phyloP scores from a whole-genome alignment of 2,888 invertebrate species.

The Folsomia manolachei region DNA sequence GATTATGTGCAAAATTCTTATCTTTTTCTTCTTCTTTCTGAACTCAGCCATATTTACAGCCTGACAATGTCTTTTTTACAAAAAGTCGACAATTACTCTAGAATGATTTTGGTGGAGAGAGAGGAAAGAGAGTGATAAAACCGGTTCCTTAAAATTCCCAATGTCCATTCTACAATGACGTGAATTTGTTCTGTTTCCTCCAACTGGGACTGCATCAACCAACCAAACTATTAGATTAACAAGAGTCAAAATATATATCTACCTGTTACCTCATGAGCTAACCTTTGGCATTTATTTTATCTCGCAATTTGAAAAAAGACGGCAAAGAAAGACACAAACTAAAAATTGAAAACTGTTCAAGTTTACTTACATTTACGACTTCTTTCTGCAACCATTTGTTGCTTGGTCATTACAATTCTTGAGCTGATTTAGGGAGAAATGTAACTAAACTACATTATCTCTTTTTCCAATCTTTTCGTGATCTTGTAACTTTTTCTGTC shows the following conservation, averaged over 20 bases:
- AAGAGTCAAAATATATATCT: slow-evolving; percentile 9
- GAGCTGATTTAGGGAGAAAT: neutral
- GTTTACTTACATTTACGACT: slow-evolving; percentile 5
- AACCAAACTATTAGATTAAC: slow-evolving; percentile 12
- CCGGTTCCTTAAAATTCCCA: too few species aligned
- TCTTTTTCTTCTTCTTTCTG: too few species aligned
- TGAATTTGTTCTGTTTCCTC: slow-evolving; percentile 30
- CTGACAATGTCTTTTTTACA: slow-evolving; percentile 32
- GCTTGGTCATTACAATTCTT: neutral
- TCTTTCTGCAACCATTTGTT: slow-evolving; percentile 3
- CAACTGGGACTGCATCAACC: slow-evolving; percentile 9
- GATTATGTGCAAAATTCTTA: slow-evolving; percentile 17
- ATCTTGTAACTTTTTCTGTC: neutral
- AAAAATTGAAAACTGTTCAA: neutral
- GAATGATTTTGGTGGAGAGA: slow-evolving; percentile 25
- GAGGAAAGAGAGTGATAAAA: slow-evolving; percentile 29
- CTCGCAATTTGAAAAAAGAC: neutral
- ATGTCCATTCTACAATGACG: slow-evolving; percentile 29
- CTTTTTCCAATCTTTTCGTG: neutral
- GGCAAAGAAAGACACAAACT: too few species aligned
- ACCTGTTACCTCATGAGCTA: neutral
- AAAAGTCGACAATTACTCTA: slow-evolving; percentile 23
- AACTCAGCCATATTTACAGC: slow-evolving; percentile 27
- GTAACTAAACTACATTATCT: too few species aligned
- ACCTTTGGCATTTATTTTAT: neutral